A percentile compares a stretch with the other conserved stretches of the same genome.
phyloP scores from a whole-genome alignment of 2,888 invertebrate genomes.

The Tetropium fuscum region DNA sequence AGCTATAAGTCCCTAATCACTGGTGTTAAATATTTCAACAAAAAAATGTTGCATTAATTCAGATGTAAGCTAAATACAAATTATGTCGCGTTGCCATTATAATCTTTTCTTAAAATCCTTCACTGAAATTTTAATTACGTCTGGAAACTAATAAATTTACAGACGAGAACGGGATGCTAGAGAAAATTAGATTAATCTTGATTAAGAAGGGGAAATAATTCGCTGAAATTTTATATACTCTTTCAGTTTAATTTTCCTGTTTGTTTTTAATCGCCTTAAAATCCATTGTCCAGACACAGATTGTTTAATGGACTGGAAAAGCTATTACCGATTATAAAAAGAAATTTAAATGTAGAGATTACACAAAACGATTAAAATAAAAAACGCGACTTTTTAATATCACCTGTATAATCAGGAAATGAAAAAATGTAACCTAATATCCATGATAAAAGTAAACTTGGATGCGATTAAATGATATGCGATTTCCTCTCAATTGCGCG shows the following conservation, averaged over 20 bases:
- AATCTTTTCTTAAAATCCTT: too few relatives aligned
- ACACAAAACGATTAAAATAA: background rate
- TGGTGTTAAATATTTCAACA: too few relatives aligned
- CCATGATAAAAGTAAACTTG: too few relatives aligned
- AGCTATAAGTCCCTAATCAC: too few relatives aligned
- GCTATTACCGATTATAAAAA: conserved; percentile 15
- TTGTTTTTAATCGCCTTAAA: conserved; percentile 4
- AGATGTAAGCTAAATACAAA: too few relatives aligned
- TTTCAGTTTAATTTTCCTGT: background rate
- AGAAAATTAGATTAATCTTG: background rate
- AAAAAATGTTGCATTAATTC: too few relatives aligned
- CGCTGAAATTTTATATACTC: background rate
- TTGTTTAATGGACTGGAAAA: conserved; percentile 13
- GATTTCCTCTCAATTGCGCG: too few relatives aligned
- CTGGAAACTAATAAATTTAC: background rate
- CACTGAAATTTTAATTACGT: too few relatives aligned
- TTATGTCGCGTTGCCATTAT: too few relatives aligned
- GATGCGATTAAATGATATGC: too few relatives aligned
- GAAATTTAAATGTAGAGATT: conserved; percentile 8
- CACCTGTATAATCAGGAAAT: too few relatives aligned
- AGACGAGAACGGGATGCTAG: background rate
- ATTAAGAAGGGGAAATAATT: conserved; percentile 8
- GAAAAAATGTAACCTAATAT: too few relatives aligned
- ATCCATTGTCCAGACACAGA: background rate
- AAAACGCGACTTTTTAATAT: background rate